Evolutionary conservation across 2,888 invertebrate species (phyloP), one percentile per base, ranked within the genome.

Genomic region (Physocephala rufipes): DNA sequence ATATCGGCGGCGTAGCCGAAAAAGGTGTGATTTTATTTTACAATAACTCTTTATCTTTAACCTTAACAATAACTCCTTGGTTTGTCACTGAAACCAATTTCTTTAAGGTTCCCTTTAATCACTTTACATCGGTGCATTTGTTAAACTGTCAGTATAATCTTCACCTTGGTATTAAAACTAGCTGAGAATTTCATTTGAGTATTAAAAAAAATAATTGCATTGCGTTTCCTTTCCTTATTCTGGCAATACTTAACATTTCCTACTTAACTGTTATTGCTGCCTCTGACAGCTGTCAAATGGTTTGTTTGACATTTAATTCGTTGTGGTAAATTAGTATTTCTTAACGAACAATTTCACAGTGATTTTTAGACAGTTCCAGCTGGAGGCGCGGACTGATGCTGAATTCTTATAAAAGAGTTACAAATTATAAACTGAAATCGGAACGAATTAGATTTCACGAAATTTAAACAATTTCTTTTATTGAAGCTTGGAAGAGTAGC

Each of bases 201-300:
- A 1, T 30, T 16, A n/a, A 61, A n/a, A 36, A 61, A 30, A 16
- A 15, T 26, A 3, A 61, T 30, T 16, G 30, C 28, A 30, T 19
- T 30, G 12, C 30, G 13, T 12, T 28, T 36, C 9, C 9, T 36
- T 36, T 36, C 9, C 36, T 36, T 9, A 9, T 36, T 9, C 36
- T 36, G 5, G 9, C 36, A 36, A 36, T 36, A 36, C 9, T 36
- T 36, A 36, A 36, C 30, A 28, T 61, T 19, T 24, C 26, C 15
- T 19, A 49, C 65, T 65, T 65, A 58, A 67, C 67, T 43, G 36
- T 53, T 28, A 26, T 58, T 55, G 1, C 26, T 36, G 28, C 26
- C 26, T 7, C 16, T 67, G 67, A 67, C 67, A 67, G 68, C 30
- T 68, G 68, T 68, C 68, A 68, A 49, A 62, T 68, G 51, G 43